phyloP scores from a whole-genome alignment of 1,140 invertebrate species.

The Diploscapter pachys region DNA sequence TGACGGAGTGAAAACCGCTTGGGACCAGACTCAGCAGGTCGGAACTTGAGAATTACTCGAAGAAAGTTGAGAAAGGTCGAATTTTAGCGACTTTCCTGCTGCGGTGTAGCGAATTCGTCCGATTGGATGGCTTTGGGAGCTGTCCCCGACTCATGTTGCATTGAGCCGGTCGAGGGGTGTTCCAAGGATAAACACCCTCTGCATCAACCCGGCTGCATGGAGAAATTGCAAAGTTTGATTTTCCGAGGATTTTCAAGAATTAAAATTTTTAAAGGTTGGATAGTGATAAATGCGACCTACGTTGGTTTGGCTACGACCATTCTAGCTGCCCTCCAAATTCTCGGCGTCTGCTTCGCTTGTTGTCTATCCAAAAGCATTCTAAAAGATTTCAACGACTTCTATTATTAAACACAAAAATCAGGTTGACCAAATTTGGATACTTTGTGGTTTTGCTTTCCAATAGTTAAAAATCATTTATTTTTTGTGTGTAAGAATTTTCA shows the following conservation, averaged over 20 bases:
- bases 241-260: no score
- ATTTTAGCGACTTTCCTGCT: conserved; percentile 58
- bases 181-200: conserved; percentile 47
- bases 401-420: conserved; percentile 39
- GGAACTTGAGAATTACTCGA: no score
- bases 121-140: conserved; percentile 56
- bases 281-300: conserved; percentile 60
- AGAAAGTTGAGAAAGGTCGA: no score
- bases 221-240: conserved; percentile 45
- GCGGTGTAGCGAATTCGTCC: conserved; percentile 59
- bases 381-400: conserved; percentile 61
- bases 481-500: no score
- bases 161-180: conserved; percentile 47
- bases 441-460: no score
- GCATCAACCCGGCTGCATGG: conserved; percentile 56
- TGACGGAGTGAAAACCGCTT: conserved; percentile 47
- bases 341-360: conserved; percentile 63
- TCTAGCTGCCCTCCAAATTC: conserved; percentile 55
- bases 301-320: conserved; percentile 59
- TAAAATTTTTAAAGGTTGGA: conserved; percentile 42
- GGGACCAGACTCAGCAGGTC: conserved; percentile 59
- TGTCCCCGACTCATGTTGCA: conserved; percentile 59
- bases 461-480: no score
- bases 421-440: no score
- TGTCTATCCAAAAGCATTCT: conserved; percentile 62